phyloP scores from a whole-genome alignment of 2,113 vertebrate genomes.

The Orientallactaga bullata region DNA sequence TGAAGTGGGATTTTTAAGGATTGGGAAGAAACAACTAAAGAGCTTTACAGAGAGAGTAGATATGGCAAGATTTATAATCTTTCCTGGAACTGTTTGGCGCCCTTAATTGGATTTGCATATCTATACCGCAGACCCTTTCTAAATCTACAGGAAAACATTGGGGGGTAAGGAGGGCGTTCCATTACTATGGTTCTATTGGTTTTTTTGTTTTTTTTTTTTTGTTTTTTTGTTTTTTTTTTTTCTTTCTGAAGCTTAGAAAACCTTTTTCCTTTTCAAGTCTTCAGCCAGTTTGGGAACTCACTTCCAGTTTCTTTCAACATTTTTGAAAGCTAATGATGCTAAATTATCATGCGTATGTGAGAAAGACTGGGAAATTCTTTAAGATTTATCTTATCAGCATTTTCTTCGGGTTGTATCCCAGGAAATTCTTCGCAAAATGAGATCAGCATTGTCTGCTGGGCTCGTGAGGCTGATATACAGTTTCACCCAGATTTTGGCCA shows the following conservation, averaged over 20 bases:
- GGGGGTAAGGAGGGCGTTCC: background rate
- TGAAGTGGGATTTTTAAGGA: too few relatives aligned
- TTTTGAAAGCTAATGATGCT: background rate
- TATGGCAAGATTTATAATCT: background rate
- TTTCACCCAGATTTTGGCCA: slow-evolving; percentile 50
- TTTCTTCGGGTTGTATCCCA: background rate
- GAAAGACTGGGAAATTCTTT: background rate
- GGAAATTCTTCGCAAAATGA: slow-evolving; percentile 10
- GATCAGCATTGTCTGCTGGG: slow-evolving; percentile 40
- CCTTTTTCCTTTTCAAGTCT: background rate
- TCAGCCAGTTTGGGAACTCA: background rate
- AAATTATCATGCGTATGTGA: background rate
- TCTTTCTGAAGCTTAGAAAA: background rate
- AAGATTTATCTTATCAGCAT: background rate
- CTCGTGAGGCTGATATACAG: background rate
- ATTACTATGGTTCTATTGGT: too few relatives aligned
- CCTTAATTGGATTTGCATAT: background rate
- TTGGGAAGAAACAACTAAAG: background rate
- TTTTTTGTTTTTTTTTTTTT: too few relatives aligned
- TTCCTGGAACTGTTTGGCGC: background rate
- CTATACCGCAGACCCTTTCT: background rate
- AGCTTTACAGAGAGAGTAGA: background rate
- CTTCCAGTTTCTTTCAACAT: slow-evolving; percentile 12
- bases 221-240: too few relatives aligned
- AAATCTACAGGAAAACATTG: background rate